Conservation (phyloP, 2,113 vertebrate species). For the Okapia johnstoni region DNA sequence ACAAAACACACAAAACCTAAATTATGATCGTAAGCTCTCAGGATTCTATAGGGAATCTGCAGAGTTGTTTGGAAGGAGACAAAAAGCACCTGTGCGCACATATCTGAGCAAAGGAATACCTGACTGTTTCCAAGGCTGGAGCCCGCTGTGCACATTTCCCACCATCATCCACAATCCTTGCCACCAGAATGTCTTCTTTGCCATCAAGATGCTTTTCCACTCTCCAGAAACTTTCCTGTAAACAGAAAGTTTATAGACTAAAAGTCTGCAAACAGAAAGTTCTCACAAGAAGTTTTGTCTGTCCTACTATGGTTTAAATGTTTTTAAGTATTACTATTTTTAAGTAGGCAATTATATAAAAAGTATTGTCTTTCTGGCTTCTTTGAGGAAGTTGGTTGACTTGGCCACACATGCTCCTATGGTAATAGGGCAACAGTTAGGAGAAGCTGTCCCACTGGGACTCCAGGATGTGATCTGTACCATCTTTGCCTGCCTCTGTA, state of each 20-base stretch:
- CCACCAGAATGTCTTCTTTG: not conserved
- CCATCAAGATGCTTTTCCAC: not conserved
- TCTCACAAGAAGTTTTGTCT: not conserved
- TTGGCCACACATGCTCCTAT: not conserved
- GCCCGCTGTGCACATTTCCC: not conserved
- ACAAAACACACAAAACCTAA: not conserved
- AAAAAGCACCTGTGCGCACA: not conserved
- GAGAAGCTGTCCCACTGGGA: not conserved
- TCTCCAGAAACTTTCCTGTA: not conserved
- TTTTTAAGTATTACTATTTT: not conserved
- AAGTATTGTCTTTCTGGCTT: not conserved
- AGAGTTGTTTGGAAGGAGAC: not conserved
- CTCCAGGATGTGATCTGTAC: fast-evolving
- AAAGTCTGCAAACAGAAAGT: not conserved
- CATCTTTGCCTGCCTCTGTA: not conserved
- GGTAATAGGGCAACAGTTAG: not conserved
- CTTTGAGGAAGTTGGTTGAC: not conserved
- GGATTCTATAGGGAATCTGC: not conserved
- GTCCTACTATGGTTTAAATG: not conserved
- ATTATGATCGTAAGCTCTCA: not conserved
- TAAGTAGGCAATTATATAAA: not conserved
- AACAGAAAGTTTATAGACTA: not conserved
- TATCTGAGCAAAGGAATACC: not conserved
- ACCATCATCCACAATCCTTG: not conserved
- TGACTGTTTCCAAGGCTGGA: not conserved